Evolutionary conservation across 1,140 invertebrate species (phyloP).

Genomic region (Hylaeus anthracinus): DNA sequence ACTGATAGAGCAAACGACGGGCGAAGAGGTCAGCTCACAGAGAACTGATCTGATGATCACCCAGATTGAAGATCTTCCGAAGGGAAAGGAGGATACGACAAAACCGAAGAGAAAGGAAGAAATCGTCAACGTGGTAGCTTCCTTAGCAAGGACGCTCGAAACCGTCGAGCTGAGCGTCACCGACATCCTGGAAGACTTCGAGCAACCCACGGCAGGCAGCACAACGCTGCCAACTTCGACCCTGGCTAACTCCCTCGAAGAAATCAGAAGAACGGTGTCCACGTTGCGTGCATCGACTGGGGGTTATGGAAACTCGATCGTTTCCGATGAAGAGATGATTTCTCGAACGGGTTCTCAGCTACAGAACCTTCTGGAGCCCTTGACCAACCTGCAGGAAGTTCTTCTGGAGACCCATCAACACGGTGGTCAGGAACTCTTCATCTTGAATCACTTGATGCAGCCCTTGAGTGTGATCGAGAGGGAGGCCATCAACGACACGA

Average conservation of each 20-base stretch:
- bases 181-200: constrained; percentile 68
- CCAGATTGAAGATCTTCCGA: constrained; percentile 14
- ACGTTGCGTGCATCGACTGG: constrained; percentile 13
- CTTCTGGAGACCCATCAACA: constrained; percentile 60
- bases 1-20: constrained; percentile 18
- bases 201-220: constrained; percentile 57
- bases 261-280: constrained; percentile 57
- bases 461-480: constrained; percentile 62
- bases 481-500: constrained; percentile 52
- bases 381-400: constrained; percentile 60
- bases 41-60: constrained; percentile 16
- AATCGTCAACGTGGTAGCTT: background rate
- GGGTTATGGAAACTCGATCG: background rate
- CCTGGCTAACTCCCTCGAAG: constrained; percentile 63
- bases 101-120: background rate
- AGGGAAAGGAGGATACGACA: background rate
- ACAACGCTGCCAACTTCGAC: constrained; percentile 50
- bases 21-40: constrained; percentile 34
- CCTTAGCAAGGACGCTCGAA: constrained; percentile 49
- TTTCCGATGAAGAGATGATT: constrained; percentile 21
- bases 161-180: constrained; percentile 65
- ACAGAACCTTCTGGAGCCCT: constrained; percentile 60
- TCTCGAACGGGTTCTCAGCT: constrained; percentile 22
- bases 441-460: constrained; percentile 64
- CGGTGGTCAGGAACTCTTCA: constrained; percentile 60